Evolutionary conservation across 2,888 invertebrate genomes (phyloP), one percentile per base, ranked within the genome.

Genomic region (Platypus cylindrus): DNA sequence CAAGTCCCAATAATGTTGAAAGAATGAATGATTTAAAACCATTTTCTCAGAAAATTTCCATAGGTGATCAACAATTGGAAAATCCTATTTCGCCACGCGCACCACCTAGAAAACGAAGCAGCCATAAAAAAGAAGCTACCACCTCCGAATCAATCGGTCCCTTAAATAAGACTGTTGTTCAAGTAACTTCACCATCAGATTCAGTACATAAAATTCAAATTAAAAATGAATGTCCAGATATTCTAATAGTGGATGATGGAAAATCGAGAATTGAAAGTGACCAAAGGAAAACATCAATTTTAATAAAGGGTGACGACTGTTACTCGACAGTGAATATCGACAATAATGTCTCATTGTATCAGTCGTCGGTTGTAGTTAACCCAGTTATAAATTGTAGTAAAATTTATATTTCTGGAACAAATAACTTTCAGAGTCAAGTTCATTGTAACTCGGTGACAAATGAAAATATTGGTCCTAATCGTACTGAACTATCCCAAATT

Each of bases 261-360:
- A 48, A 52, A 26, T 47, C 53, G n/a, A 48, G 56, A 29, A 43
- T 51, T 9, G 59, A 62, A 31, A 56, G 50, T 42, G 49, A 54
- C 1, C 59, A 60, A 44, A 51, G 60, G 63, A 77, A 64, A 55
- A 73, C 80, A 12, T 80, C 80, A 8, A 80, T 81, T 49, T 66
- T 78, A 66, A 81, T 81, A 52, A 79, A 66, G 54, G 78, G 73
- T 33, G 77, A 73, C 55, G 79, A 74, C 63, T 83, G 70, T 61
- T 83, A 79, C 52, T 78, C 78, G 29, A 79, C 79, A 12, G 76
- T 78, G 60, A 79, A 79, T 55, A 75, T 78, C 2, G 75, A 68
- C 48, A 73, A 69, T 50, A 74, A 78, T 50, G 70, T 71, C 36
- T 77, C 78, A 9, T 67, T 77, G 45, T 78, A 79, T 58, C 72